Evolutionary conservation across 2,113 vertebrate genomes (phyloP).

Genomic region (Serinus canaria): DNA sequence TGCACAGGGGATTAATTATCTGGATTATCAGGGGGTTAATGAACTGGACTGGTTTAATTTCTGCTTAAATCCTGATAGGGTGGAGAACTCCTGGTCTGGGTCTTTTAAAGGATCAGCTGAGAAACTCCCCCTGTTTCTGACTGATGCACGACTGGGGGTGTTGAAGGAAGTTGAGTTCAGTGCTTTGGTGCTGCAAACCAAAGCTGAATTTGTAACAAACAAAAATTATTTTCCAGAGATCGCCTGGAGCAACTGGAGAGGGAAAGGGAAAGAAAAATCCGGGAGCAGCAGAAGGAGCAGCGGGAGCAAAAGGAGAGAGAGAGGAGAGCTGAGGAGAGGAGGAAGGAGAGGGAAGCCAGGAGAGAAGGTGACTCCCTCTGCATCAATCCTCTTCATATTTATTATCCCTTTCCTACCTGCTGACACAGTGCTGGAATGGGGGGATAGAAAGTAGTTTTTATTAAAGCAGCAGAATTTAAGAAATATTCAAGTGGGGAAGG

Average conservation of each 20-base stretch:
- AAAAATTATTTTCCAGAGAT: constrained; percentile 77
- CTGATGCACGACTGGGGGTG: rapidly evolving
- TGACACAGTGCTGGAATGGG: neutral
- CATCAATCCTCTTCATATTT: neutral
- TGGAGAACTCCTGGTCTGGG: neutral
- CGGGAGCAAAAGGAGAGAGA: constrained; percentile 90
- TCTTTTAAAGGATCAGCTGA: neutral
- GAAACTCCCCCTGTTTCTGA: neutral
- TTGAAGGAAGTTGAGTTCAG: too few species aligned
- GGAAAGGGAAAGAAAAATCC: constrained; percentile 87
- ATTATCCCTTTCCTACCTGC: rapidly evolving
- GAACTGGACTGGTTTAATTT: neutral
- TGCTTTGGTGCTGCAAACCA: neutral
- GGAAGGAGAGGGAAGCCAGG: constrained; percentile 86
- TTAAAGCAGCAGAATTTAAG: neutral
- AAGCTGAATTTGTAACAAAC: neutral
- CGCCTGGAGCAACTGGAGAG: constrained; percentile 93
- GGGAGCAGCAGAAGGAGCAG: constrained; percentile 94
- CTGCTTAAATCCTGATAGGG: neutral
- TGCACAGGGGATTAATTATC: neutral
- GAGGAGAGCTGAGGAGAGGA: constrained; percentile 86
- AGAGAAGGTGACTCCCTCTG: constrained; percentile 79
- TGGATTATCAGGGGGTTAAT: neutral
- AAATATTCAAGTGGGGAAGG: rapidly evolving
- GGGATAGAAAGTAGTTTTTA: neutral